Conservation (phyloP, 35 echinoderm and acorn worm species). For the Acanthaster planci region DNA sequence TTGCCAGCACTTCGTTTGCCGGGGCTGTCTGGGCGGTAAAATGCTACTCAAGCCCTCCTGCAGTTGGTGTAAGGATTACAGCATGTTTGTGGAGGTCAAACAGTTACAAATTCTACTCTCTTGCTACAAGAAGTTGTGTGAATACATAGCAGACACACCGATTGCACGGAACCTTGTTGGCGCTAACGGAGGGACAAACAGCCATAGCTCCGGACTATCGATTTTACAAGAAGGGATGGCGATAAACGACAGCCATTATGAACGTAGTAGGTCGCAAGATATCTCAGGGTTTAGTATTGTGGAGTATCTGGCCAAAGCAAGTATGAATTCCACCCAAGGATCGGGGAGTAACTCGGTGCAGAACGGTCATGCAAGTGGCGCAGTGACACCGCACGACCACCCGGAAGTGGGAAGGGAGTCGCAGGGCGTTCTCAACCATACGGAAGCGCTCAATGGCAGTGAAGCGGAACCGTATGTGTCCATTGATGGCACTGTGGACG, state of each 20-base stretch:
- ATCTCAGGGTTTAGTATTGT: constrained; percentile 60
- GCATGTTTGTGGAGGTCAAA: constrained; percentile 76
- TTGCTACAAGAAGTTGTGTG: constrained; percentile 96
- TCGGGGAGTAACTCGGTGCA: constrained; percentile 9
- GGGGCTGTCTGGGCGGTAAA: constrained; percentile 86
- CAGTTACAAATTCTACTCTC: constrained; percentile 86
- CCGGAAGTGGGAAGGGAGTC: constrained; percentile 18
- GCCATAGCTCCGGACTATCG: constrained; percentile 59
- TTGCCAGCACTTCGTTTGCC: constrained; percentile 95
- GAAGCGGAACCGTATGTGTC: not conserved
- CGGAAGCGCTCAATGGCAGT: not conserved
- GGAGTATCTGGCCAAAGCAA: constrained; percentile 48
- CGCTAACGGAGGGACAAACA: constrained; percentile 78
- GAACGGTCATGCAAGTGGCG: constrained; percentile 19
- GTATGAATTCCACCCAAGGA: constrained; percentile 36
- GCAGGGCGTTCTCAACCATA: constrained; percentile 1
- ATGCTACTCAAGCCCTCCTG: constrained; percentile 93
- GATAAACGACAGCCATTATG: constrained; percentile 61
- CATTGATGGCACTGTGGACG: not conserved
- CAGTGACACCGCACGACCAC: not conserved
- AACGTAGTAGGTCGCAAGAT: constrained; percentile 22
- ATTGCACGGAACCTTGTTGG: constrained; percentile 83
- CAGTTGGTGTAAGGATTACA: constrained; percentile 97
- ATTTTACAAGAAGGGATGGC: constrained; percentile 96
- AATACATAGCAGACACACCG: constrained; percentile 96